phyloP scores from a whole-genome alignment of 2,888 invertebrate species.

The Tetragonula carbonaria region DNA sequence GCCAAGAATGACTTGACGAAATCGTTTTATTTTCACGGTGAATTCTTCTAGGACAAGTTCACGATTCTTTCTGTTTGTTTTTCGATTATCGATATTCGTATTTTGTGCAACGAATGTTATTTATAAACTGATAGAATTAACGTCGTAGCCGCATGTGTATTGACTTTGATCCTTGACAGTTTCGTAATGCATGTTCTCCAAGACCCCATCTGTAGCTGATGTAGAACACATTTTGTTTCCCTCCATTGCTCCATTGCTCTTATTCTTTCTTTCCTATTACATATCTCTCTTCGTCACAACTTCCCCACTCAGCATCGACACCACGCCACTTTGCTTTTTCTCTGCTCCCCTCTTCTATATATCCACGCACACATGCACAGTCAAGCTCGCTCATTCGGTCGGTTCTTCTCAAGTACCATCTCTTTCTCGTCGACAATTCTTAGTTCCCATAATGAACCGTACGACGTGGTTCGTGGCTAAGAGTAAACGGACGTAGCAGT shows the following conservation, averaged over 20 bases:
- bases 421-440: slow-evolving; percentile 66
- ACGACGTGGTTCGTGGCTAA: slow-evolving; percentile 70
- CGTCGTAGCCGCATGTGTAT: background rate
- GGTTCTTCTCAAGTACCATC: slow-evolving; percentile 35
- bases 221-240: slow-evolving; percentile 50
- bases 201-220: slow-evolving; percentile 33
- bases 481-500: slow-evolving; percentile 69
- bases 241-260: slow-evolving; percentile 25
- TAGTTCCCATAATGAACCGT: slow-evolving; percentile 74
- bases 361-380: background rate
- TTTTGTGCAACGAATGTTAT: background rate
- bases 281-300: slow-evolving; percentile 30
- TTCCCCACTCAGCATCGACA: slow-evolving; percentile 13
- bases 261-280: slow-evolving; percentile 31
- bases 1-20: background rate
- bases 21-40: background rate
- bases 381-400: slow-evolving; percentile 15
- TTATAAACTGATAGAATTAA: background rate
- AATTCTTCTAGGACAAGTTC: background rate
- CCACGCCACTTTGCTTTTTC: slow-evolving; percentile 44
- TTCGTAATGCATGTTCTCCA: slow-evolving; percentile 30
- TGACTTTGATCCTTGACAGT: slow-evolving; percentile 34
- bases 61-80: too few species aligned
- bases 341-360: slow-evolving; percentile 25
- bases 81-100: background rate